phyloP scores from a whole-genome alignment of 2,797 vertebrate species.

The Sebastes wilsoni region DNA sequence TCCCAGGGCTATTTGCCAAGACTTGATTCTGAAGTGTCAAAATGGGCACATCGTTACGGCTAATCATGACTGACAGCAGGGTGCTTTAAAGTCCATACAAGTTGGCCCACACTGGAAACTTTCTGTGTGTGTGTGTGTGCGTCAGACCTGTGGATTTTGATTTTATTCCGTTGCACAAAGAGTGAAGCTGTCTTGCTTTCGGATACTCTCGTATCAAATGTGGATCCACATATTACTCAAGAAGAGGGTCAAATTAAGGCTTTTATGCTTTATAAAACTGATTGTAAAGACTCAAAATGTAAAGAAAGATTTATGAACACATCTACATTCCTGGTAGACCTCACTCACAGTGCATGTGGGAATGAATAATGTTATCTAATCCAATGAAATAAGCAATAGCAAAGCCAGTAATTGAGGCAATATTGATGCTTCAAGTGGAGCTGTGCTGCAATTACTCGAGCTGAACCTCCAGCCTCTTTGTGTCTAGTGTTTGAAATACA shows the following conservation, averaged over 20 bases:
- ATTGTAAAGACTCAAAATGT: neutral
- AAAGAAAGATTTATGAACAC: neutral
- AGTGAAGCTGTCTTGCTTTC: neutral
- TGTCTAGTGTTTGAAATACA: neutral
- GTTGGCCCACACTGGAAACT: conserved; percentile 71
- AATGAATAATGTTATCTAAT: neutral
- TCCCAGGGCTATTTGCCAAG: conserved; percentile 81
- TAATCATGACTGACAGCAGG: conserved; percentile 85
- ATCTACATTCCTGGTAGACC: neutral
- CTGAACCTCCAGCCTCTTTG: neutral
- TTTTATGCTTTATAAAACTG: neutral
- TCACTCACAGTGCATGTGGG: neutral
- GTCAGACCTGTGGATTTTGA: conserved; percentile 7
- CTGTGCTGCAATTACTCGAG: neutral
- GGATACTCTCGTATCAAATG: neutral
- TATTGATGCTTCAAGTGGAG: neutral
- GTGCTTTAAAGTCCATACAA: conserved; percentile 80
- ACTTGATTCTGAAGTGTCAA: conserved; percentile 87
- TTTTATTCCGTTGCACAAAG: conserved; percentile 8
- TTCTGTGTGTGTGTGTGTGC: conserved; percentile 20
- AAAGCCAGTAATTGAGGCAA: neutral
- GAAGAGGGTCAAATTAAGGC: neutral
- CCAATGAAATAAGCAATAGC: neutral
- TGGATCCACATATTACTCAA: neutral
- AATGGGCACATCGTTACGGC: conserved; percentile 84